These are phyloP conservation scores for Ahaetulla prasina DNA, from an alignment of 2,113 vertebrate species.

Conservation along the genomic window DNA sequence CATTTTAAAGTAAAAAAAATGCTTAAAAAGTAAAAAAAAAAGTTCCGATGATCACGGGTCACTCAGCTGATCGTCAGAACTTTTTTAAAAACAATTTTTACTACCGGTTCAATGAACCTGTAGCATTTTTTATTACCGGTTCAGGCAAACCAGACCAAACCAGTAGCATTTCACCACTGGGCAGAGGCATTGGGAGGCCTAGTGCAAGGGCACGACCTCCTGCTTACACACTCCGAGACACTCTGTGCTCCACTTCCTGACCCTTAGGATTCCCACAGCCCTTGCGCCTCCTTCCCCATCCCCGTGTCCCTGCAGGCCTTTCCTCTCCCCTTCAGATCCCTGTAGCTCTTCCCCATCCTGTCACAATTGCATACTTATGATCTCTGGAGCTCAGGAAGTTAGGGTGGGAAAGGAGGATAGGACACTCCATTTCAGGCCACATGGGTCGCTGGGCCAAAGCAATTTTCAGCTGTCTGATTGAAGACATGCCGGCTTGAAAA, in stretches of 20 bases:
- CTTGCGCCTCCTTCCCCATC: background rate
- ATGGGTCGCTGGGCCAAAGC: background rate
- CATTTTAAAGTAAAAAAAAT: too few species aligned
- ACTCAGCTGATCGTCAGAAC: too few species aligned
- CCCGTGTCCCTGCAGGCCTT: background rate
- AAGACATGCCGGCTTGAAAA: background rate
- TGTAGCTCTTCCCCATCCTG: background rate
- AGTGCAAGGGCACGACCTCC: background rate
- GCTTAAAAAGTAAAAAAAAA: too few species aligned
- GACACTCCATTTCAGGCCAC: background rate
- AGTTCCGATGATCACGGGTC: too few species aligned
- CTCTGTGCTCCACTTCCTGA: background rate
- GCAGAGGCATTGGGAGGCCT: too few species aligned
- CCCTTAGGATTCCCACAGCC: background rate
- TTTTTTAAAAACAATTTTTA: too few species aligned
- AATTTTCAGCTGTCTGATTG: background rate
- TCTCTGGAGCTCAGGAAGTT: background rate
- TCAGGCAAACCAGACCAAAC: too few species aligned
- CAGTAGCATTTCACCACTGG: too few species aligned
- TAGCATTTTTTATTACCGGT: too few species aligned
- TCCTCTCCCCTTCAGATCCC: background rate
- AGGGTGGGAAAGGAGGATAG: background rate
- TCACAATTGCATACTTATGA: background rate
- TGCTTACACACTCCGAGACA: background rate
- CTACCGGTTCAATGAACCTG: too few species aligned